Percentiles rank a stretch among this genome's conserved stretches.
These are phyloP conservation scores for Kryptopterus vitreolus DNA, from an alignment of 2,797 vertebrate genomes.

Conservation along the genomic window DNA sequence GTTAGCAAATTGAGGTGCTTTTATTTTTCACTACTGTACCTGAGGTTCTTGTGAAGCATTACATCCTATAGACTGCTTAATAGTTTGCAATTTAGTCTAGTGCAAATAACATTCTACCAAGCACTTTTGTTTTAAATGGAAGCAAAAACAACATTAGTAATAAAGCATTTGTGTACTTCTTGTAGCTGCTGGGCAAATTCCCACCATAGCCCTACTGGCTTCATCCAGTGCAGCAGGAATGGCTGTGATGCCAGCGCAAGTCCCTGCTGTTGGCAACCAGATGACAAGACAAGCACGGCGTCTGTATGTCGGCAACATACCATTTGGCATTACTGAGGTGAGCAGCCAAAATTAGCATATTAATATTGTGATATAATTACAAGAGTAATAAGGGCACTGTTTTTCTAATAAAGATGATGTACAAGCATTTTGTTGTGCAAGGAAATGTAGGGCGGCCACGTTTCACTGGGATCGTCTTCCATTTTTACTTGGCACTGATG, in stretches of 20 bases:
- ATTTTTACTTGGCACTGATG: neutral
- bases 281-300: constrained; percentile 77
- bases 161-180: neutral
- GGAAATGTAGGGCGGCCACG: constrained; percentile 1
- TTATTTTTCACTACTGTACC: neutral
- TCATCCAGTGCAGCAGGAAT: constrained; percentile 65
- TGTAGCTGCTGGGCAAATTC: constrained; percentile 64
- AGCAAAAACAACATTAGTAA: neutral
- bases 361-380: neutral
- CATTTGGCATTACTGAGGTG: constrained; percentile 77
- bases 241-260: constrained; percentile 67
- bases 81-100: neutral
- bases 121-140: neutral
- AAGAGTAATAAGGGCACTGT: neutral
- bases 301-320: constrained; percentile 78
- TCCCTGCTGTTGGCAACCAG: constrained; percentile 74
- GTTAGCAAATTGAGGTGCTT: neutral
- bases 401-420: neutral
- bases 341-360: constrained; percentile 16
- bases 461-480: constrained; percentile 7
- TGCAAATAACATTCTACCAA: neutral
- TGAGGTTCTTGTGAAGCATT: neutral
- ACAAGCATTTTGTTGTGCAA: neutral
- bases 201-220: constrained; percentile 72
- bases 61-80: neutral